Conservation (phyloP, 53 echinoderm and acorn worm genomes). For the Luidia sarsii region DNA sequence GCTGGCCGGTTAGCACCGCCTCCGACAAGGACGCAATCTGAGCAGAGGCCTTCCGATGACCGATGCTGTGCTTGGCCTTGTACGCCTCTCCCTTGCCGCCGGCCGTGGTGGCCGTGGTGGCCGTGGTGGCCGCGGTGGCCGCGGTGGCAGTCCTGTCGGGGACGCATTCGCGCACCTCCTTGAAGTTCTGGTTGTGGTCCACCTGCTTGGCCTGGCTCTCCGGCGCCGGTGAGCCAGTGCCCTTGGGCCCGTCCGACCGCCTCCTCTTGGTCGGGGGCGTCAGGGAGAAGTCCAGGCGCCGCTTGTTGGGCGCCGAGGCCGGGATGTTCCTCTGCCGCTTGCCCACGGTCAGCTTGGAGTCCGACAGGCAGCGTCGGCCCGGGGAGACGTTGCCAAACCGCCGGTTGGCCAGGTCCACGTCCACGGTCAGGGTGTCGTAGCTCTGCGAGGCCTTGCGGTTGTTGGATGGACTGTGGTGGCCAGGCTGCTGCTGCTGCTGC, state of each 20-base stretch:
- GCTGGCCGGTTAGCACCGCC: constrained; percentile 55
- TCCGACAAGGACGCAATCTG: constrained; percentile 74
- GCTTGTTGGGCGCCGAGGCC: constrained; percentile 61
- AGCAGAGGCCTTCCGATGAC: constrained; percentile 72
- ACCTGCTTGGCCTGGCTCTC: constrained; percentile 12
- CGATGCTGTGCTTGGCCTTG: constrained; percentile 86
- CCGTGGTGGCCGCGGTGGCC: too few relatives aligned
- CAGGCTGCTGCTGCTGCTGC: background rate
- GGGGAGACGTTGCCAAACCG: constrained; percentile 79
- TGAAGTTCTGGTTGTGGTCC: constrained; percentile 76
- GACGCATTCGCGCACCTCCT: constrained; percentile 33
- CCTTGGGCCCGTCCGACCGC: constrained; percentile 36
- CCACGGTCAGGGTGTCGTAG: constrained; percentile 69
- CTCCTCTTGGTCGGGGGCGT: constrained; percentile 52
- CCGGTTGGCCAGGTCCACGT: constrained; percentile 75
- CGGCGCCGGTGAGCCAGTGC: constrained; percentile 1
- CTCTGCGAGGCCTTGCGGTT: constrained; percentile 8
- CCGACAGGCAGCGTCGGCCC: constrained; percentile 84
- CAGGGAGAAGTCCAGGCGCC: constrained; percentile 71
- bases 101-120: too few relatives aligned
- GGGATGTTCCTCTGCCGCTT: constrained; percentile 61
- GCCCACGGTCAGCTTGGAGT: constrained; percentile 73
- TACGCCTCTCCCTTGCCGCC: constrained; percentile 47
- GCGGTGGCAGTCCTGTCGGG: constrained; percentile 37
- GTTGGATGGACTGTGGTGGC: constrained; percentile 9